A percentile compares a stretch with the other conserved stretches of the same genome.
Evolutionary conservation across 2,888 invertebrate genomes (phyloP).

Genomic region (Machimus atricapillus): DNA sequence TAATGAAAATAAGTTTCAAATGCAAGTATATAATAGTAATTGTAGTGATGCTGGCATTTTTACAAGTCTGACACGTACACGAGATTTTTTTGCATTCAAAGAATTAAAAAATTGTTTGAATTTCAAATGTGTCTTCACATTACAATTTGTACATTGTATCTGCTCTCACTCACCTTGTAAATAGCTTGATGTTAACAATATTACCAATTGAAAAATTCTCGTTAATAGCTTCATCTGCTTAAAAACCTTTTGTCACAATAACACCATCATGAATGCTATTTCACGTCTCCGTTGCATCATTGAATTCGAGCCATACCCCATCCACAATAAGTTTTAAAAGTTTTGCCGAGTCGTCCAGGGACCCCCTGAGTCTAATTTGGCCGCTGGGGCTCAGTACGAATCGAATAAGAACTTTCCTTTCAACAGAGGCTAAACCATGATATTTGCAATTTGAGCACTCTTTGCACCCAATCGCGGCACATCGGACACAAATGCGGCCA

Average conservation of each 20-base stretch:
- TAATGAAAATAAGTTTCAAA: no score
- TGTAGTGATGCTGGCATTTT: no score
- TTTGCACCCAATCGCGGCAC: conserved; percentile 60
- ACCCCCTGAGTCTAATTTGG: conserved; percentile 35
- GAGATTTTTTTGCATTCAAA: no score
- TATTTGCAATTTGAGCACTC: conserved; percentile 67
- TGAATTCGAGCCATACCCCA: neutral
- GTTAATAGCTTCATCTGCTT: conserved; percentile 43
- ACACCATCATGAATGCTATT: conserved; percentile 16
- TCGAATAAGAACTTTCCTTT: conserved; percentile 41
- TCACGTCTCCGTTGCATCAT: conserved; percentile 9
- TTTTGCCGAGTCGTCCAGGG: conserved; percentile 52
- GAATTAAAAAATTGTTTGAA: no score
- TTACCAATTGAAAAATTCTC: conserved; percentile 5
- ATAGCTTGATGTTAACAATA: neutral
- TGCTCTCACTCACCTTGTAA: neutral
- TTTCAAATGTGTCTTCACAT: neutral
- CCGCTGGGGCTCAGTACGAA: conserved; percentile 38
- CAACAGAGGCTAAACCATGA: conserved; percentile 67
- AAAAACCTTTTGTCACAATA: conserved; percentile 44
- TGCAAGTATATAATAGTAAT: no score
- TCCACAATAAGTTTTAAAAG: neutral
- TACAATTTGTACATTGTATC: neutral
- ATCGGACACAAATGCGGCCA: neutral
- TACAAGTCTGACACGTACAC: no score